Conservation (phyloP, 2,113 vertebrate genomes). For the Tylochromis polylepis region DNA sequence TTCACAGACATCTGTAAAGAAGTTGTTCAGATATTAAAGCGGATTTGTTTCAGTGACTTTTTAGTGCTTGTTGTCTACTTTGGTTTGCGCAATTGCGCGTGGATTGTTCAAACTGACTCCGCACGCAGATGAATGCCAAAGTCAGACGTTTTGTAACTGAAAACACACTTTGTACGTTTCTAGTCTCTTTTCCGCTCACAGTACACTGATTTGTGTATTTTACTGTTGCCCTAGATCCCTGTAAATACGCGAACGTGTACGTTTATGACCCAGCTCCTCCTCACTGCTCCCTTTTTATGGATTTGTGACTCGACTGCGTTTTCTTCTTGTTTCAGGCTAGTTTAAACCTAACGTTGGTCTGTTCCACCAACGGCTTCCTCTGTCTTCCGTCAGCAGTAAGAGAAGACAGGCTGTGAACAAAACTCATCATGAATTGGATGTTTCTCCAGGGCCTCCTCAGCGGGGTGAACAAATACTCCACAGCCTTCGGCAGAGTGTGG, state of each 20-base stretch:
- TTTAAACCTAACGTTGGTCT: not conserved
- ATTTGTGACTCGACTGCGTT: not conserved
- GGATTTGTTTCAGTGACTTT: rapidly evolving
- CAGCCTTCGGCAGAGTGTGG: constrained; percentile 91
- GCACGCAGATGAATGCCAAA: not conserved
- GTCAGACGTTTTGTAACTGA: rapidly evolving
- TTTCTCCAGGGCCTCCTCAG: constrained; percentile 85
- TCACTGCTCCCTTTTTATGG: not conserved
- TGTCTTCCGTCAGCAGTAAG: constrained; percentile 38
- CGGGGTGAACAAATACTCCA: constrained; percentile 91
- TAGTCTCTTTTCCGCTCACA: not conserved
- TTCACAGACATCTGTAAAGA: rapidly evolving
- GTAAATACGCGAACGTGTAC: not conserved
- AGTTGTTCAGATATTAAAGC: rapidly evolving
- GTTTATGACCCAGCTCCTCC: not conserved
- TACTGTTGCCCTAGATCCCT: not conserved
- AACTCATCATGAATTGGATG: constrained; percentile 87
- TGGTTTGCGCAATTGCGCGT: constrained; percentile 16
- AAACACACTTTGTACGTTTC: rapidly evolving
- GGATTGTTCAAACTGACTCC: not conserved
- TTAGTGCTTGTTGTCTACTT: not conserved
- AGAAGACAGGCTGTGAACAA: constrained; percentile 23
- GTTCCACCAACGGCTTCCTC: not conserved
- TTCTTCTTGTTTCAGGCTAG: not conserved
- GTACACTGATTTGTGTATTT: not conserved